phyloP scores from a whole-genome alignment of 2,113 vertebrate genomes.

The Pterocles burchelli region DNA sequence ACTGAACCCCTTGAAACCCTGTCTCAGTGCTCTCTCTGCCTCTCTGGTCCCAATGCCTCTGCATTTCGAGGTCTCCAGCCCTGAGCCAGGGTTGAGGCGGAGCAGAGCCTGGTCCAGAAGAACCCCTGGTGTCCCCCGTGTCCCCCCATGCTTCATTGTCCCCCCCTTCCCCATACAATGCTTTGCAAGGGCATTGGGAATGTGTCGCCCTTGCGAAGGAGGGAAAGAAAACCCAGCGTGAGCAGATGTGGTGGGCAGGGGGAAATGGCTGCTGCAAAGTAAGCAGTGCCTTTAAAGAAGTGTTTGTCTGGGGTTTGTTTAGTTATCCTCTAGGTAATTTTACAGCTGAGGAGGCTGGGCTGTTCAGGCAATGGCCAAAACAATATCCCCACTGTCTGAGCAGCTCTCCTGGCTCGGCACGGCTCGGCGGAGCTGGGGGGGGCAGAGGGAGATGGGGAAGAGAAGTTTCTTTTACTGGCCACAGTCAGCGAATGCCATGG shows the following conservation, averaged over 20 bases:
- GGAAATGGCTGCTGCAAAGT: slow-evolving; percentile 59
- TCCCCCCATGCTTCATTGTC: rapidly evolving
- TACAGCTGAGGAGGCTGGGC: slow-evolving; percentile 59
- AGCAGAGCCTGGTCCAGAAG: not conserved
- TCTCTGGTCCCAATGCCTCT: not conserved
- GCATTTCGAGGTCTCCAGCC: rapidly evolving
- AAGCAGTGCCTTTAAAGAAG: slow-evolving; percentile 67
- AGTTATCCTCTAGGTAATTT: slow-evolving; percentile 74
- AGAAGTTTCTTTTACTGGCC: not conserved
- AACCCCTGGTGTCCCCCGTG: not conserved
- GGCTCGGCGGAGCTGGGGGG: not conserved
- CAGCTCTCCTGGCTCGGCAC: not conserved
- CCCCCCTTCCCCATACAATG: not conserved
- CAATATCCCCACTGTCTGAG: slow-evolving; percentile 72
- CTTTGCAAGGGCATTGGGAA: not conserved
- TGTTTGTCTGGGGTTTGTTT: slow-evolving; percentile 72
- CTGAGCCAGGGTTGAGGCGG: not conserved
- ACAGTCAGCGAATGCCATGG: not conserved
- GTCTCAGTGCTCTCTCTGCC: not conserved
- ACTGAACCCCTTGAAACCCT: not conserved
- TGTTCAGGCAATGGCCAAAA: slow-evolving; percentile 51
- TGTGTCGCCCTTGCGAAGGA: not conserved
- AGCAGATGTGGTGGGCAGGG: slow-evolving; percentile 30
- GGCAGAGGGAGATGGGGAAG: not conserved
- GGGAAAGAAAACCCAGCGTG: not conserved